A percentile compares a stretch with the other conserved stretches of the same genome.
Conservation (phyloP, 2,888 invertebrate genomes). For the Amphimallon solstitiale region DNA sequence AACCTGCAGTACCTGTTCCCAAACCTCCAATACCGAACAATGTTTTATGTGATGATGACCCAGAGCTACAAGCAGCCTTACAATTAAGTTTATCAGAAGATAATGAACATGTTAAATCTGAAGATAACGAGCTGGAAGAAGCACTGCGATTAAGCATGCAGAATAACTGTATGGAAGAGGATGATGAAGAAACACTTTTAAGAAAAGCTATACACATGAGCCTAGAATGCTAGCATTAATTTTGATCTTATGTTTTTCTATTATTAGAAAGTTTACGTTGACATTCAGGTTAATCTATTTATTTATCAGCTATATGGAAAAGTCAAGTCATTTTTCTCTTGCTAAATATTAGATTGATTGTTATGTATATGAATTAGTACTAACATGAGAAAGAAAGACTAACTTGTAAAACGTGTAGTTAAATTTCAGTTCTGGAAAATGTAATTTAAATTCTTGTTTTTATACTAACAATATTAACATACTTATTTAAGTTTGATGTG, state of each 20-base stretch:
- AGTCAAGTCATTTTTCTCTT: too few relatives aligned
- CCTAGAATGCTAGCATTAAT: constrained; percentile 56
- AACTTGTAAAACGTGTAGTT: too few relatives aligned
- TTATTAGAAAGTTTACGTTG: constrained; percentile 57
- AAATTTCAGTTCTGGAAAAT: too few relatives aligned
- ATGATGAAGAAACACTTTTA: constrained; percentile 59
- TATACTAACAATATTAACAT: neutral
- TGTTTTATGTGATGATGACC: constrained; percentile 59
- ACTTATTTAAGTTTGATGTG: neutral
- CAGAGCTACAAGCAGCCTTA: constrained; percentile 65
- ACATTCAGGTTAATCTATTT: neutral
- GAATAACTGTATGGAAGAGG: constrained; percentile 49
- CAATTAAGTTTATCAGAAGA: constrained; percentile 62
- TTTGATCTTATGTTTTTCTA: constrained; percentile 13
- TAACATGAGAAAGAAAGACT: too few relatives aligned
- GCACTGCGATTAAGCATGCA: constrained; percentile 65
- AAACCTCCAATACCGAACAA: constrained; percentile 43
- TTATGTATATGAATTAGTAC: too few relatives aligned
- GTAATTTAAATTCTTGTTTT: too few relatives aligned
- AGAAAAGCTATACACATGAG: constrained; percentile 62
- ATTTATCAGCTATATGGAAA: too few relatives aligned
- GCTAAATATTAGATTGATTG: too few relatives aligned
- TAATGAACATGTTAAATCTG: constrained; percentile 41
- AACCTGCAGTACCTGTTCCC: constrained; percentile 62
- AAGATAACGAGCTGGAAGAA: constrained; percentile 60